phyloP scores from a whole-genome alignment of 2,888 invertebrate species.

The Drosophila longiperda region DNA sequence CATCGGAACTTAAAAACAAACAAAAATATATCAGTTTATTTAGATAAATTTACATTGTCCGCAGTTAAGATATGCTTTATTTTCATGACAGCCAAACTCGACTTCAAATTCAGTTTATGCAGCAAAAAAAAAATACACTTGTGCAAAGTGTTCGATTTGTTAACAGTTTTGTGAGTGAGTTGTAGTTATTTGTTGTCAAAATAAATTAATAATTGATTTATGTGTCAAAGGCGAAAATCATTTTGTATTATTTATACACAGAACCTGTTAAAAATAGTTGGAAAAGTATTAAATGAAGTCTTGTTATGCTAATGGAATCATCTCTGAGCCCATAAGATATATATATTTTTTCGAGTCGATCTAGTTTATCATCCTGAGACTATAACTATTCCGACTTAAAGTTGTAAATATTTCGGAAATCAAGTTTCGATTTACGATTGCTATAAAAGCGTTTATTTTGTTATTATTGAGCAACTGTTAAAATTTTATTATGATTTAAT shows the following conservation, averaged over 20 bases:
- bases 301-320: not conserved
- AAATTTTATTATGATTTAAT: not conserved
- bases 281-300: not conserved
- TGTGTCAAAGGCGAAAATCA: not conserved
- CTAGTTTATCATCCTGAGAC: not conserved
- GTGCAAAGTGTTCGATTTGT: not conserved
- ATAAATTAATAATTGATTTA: not conserved
- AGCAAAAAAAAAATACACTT: not conserved
- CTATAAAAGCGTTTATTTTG: not conserved
- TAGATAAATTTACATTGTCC: slow-evolving; percentile 7
- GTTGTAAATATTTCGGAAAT: not conserved
- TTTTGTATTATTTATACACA: not conserved
- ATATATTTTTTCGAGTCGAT: not conserved
- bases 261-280: not conserved
- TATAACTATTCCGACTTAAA: not conserved
- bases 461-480: not conserved
- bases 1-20: not conserved
- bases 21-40: slow-evolving; percentile 6
- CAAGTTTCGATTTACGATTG: not conserved
- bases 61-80: not conserved
- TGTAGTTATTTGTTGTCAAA: not conserved
- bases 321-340: not conserved
- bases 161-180: slow-evolving; percentile 13
- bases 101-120: not conserved
- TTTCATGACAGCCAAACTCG: not conserved